These are phyloP conservation scores for Brachionus calyciflorus DNA, from an alignment of 1,140 invertebrate species.

Conservation along the genomic window DNA sequence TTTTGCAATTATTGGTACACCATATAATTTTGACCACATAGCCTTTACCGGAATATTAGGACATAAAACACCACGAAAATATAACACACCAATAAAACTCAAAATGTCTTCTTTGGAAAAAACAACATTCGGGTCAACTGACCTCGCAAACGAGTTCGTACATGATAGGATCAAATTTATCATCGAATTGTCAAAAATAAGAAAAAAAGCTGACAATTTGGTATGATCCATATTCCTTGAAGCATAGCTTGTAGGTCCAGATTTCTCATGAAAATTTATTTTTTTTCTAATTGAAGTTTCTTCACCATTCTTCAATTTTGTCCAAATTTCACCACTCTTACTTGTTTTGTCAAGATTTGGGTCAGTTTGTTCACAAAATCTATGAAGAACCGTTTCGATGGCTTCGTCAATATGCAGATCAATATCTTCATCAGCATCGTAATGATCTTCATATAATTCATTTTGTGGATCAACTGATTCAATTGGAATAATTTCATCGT, in stretches of 20 bases:
- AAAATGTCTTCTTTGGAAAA: neutral
- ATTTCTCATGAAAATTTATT: neutral
- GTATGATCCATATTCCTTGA: neutral
- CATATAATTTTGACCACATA: no score
- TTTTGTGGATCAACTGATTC: no score
- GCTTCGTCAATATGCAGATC: no score
- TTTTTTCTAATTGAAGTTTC: neutral
- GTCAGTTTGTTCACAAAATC: no score
- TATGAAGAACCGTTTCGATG: no score
- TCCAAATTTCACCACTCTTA: neutral
- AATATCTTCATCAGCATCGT: no score
- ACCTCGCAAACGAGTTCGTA: neutral
- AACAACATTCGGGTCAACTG: neutral
- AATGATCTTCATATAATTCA: no score
- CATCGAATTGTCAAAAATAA: neutral
- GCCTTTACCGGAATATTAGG: no score
- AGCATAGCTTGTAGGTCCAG: slow-evolving; percentile 15
- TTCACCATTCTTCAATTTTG: neutral
- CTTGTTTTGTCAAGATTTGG: neutral
- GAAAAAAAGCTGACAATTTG: neutral
- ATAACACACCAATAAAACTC: no score
- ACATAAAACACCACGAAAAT: no score
- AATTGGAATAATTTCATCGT: no score
- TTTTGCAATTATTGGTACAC: no score
- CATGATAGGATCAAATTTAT: neutral